Conservation (phyloP, 2,113 vertebrate genomes). For the Prochilodus magdalenae region DNA sequence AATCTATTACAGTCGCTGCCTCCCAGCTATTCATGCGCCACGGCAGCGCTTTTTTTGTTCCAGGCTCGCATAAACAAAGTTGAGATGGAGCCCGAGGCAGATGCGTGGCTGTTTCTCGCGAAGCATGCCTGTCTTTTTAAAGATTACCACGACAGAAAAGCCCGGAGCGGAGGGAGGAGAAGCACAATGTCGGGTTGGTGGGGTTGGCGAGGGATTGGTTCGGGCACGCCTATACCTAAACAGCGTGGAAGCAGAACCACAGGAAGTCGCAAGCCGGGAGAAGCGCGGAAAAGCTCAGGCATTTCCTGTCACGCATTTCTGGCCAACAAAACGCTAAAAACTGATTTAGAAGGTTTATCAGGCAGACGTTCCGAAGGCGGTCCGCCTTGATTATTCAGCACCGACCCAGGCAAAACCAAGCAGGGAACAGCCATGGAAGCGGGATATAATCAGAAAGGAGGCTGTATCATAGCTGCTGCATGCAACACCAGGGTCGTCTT, state of each 20-base stretch:
- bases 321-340: too few relatives aligned
- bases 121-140: conserved; percentile 56
- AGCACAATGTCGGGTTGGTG: conserved; percentile 10
- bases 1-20: conserved; percentile 50
- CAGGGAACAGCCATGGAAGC: too few relatives aligned
- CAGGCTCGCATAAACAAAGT: conserved; percentile 66
- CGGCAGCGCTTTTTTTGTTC: conserved; percentile 55
- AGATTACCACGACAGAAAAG: conserved; percentile 69
- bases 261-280: too few relatives aligned
- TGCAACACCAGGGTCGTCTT: too few relatives aligned
- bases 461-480: too few relatives aligned
- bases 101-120: conserved; percentile 47
- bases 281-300: background rate
- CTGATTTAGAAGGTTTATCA: too few relatives aligned
- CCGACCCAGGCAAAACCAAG: too few relatives aligned
- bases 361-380: too few relatives aligned
- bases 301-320: background rate
- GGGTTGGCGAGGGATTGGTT: too few relatives aligned
- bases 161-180: conserved; percentile 40
- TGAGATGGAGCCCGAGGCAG: conserved; percentile 56
- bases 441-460: too few relatives aligned
- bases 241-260: background rate
- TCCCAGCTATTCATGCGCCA: conserved; percentile 30
- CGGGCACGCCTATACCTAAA: background rate
- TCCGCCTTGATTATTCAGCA: too few relatives aligned